Percentiles rank a stretch among this genome's conserved stretches.
Conservation (phyloP, 2,888 invertebrate species). For the Lomographa bimaculata region DNA sequence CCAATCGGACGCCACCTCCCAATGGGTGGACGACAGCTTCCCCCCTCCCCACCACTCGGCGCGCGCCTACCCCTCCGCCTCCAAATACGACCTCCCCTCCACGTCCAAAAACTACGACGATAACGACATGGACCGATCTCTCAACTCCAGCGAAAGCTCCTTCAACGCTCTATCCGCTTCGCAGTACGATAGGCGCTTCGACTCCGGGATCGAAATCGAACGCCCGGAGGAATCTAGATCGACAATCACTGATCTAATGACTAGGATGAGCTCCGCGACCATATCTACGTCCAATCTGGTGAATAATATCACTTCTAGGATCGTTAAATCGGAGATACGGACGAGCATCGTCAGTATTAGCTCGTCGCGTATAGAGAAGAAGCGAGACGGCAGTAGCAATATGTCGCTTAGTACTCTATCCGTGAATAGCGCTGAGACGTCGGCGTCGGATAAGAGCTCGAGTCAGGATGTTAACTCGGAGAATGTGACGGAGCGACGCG, state of each 20-base stretch:
- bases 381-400: slow-evolving; percentile 59
- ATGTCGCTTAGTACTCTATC: slow-evolving; percentile 72
- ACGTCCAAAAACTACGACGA: slow-evolving; percentile 70
- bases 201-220: slow-evolving; percentile 63
- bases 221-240: slow-evolving; percentile 59
- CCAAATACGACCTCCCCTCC: slow-evolving; percentile 63
- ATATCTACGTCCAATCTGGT: slow-evolving; percentile 66
- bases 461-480: slow-evolving; percentile 79
- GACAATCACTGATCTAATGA: slow-evolving; percentile 69
- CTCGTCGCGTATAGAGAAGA: slow-evolving; percentile 71
- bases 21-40: slow-evolving; percentile 81
- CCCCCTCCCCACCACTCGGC: slow-evolving; percentile 64
- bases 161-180: slow-evolving; percentile 69
- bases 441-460: slow-evolving; percentile 73
- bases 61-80: slow-evolving; percentile 53
- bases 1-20: slow-evolving; percentile 75
- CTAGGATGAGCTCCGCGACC: slow-evolving; percentile 70
- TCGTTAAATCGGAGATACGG: slow-evolving; percentile 68
- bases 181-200: slow-evolving; percentile 65
- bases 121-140: slow-evolving; percentile 66
- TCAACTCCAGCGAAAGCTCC: slow-evolving; percentile 74
- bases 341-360: slow-evolving; percentile 74
- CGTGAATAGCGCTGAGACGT: slow-evolving; percentile 72
- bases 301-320: slow-evolving; percentile 62
- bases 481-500: slow-evolving; percentile 67